Evolutionary conservation across 2,888 invertebrate genomes (phyloP).

Genomic region (Dryocosmus kuriphilus): DNA sequence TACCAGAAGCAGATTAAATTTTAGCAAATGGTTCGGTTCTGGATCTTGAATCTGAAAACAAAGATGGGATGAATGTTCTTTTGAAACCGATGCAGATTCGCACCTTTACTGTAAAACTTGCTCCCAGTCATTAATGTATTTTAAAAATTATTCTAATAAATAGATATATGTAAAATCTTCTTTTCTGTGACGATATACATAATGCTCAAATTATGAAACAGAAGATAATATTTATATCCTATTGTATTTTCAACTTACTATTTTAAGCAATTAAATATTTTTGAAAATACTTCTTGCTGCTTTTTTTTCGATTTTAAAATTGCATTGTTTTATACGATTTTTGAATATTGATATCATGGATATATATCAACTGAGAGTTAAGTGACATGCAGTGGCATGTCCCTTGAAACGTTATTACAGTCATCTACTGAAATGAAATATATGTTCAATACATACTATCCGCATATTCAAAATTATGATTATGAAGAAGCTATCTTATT

Average conservation of each 20-base stretch:
- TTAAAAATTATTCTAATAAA: not conserved
- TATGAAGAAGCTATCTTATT: no score
- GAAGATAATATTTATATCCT: no score
- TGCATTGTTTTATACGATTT: not conserved
- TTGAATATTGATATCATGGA: no score
- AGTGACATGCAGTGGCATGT: not conserved
- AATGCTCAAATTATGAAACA: no score
- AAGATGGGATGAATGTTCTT: conserved; percentile 76
- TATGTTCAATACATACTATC: no score
- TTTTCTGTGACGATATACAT: not conserved
- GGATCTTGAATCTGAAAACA: conserved; percentile 44
- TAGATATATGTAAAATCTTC: not conserved
- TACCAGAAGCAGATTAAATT: conserved; percentile 69
- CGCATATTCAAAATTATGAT: no score
- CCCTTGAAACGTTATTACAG: not conserved
- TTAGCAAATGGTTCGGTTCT: conserved; percentile 41
- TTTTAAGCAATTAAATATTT: no score
- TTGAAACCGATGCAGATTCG: conserved; percentile 87
- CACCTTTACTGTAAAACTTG: conserved; percentile 80
- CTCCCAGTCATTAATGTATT: not conserved
- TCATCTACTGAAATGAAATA: no score
- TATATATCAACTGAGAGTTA: not conserved
- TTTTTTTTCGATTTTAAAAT: not conserved
- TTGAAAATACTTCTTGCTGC: no score
- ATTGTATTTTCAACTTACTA: no score